A percentile compares a stretch with the other conserved stretches of the same genome.
Conservation (phyloP, 1,140 invertebrate genomes). For the Mya arenaria region DNA sequence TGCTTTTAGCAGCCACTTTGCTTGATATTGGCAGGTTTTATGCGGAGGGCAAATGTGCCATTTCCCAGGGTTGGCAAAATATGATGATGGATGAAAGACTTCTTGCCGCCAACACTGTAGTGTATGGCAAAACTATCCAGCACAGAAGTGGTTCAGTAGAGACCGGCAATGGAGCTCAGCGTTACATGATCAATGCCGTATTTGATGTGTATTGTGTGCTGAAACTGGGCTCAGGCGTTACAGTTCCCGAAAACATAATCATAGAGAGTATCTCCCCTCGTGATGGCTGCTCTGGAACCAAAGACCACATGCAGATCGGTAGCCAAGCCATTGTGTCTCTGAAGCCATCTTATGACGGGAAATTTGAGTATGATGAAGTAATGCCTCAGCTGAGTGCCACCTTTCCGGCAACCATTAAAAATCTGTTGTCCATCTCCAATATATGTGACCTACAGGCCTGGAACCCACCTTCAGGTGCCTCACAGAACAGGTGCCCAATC, state of each 20-base stretch:
- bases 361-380: slow-evolving; percentile 44
- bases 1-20: no score
- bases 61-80: slow-evolving; percentile 14
- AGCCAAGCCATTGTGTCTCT: slow-evolving; percentile 41
- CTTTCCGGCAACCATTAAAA: slow-evolving; percentile 17
- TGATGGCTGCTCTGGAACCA: slow-evolving; percentile 43
- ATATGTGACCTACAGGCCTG: slow-evolving; percentile 32
- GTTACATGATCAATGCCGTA: slow-evolving; percentile 26
- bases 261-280: slow-evolving; percentile 26
- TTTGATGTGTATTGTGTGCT: slow-evolving; percentile 45
- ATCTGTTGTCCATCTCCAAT: background rate
- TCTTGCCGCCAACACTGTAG: slow-evolving; percentile 13
- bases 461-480: background rate
- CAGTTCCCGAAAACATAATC: slow-evolving; percentile 12
- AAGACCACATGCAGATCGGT: slow-evolving; percentile 26
- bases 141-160: slow-evolving; percentile 5
- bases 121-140: slow-evolving; percentile 43
- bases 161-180: background rate
- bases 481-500: slow-evolving; percentile 32
- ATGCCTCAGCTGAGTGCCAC: slow-evolving; percentile 40
- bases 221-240: background rate
- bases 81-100: slow-evolving; percentile 30
- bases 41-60: slow-evolving; percentile 17
- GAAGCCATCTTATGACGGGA: slow-evolving; percentile 4
- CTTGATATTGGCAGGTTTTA: background rate